Conservation (phyloP, 2,888 invertebrate genomes). For the Eledone cirrhosa region DNA sequence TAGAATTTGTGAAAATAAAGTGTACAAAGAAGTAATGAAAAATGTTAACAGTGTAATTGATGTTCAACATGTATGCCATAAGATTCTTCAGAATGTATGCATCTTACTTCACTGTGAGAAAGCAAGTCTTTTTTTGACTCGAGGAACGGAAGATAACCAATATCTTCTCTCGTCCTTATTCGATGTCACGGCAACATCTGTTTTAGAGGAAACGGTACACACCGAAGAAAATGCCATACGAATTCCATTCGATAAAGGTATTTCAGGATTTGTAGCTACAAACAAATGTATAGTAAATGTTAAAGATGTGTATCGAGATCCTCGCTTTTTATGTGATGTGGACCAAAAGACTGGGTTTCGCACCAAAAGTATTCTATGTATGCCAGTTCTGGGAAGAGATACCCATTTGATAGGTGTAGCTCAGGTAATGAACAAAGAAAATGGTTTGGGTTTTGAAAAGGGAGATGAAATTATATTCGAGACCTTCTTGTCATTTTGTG, state of each 20-base stretch:
- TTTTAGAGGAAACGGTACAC: slow-evolving; percentile 41
- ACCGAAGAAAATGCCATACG: slow-evolving; percentile 39
- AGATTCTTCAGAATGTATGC: slow-evolving; percentile 91
- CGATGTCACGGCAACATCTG: slow-evolving; percentile 89
- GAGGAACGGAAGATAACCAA: slow-evolving; percentile 78
- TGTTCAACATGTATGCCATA: slow-evolving; percentile 93
- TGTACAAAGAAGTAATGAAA: slow-evolving; percentile 93
- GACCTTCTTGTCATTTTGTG: slow-evolving; percentile 92
- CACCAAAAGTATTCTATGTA: slow-evolving; percentile 86
- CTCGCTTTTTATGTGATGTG: slow-evolving; percentile 88
- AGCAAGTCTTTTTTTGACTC: slow-evolving; percentile 87
- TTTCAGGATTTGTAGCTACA: slow-evolving; percentile 89
- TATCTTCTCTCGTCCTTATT: slow-evolving; percentile 90
- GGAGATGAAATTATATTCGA: slow-evolving; percentile 91
- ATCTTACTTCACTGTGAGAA: slow-evolving; percentile 86
- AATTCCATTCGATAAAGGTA: slow-evolving; percentile 91
- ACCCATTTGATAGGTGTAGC: slow-evolving; percentile 96
- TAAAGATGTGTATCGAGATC: slow-evolving; percentile 89
- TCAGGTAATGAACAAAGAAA: slow-evolving; percentile 95
- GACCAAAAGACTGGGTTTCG: slow-evolving; percentile 90
- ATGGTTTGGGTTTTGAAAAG: slow-evolving; percentile 84
- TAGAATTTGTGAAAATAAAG: slow-evolving; percentile 84
- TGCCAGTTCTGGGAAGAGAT: slow-evolving; percentile 94
- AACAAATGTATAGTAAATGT: slow-evolving; percentile 90
- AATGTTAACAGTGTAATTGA: slow-evolving; percentile 94